These are phyloP conservation scores for Euwallacea similis DNA, from an alignment of 1,140 invertebrate genomes.

Conservation along the genomic window DNA sequence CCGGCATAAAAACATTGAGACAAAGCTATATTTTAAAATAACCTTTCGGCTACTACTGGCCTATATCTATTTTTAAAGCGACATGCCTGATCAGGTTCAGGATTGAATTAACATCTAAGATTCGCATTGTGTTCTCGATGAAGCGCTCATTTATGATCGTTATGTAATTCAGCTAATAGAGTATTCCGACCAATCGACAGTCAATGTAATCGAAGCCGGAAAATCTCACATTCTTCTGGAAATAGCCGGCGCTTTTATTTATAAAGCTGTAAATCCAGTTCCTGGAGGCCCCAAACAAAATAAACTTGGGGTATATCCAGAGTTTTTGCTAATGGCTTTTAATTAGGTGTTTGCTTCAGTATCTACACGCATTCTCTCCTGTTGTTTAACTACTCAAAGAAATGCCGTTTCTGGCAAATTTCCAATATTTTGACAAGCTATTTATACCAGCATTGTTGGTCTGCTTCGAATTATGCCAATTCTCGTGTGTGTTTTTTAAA, in stretches of 20 bases:
- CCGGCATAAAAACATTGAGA: constrained; percentile 11
- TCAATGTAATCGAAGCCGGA: background rate
- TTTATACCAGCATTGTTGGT: background rate
- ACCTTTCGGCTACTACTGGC: constrained; percentile 30
- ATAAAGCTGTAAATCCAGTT: no score
- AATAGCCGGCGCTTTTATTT: background rate
- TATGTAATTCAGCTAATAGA: no score
- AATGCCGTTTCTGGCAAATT: background rate
- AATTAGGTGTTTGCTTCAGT: no score
- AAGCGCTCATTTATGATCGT: background rate
- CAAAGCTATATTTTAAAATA: constrained; percentile 26
- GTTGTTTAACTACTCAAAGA: no score
- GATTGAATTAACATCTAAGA: constrained; percentile 24
- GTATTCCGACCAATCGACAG: background rate
- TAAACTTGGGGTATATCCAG: no score
- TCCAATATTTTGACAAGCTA: constrained; percentile 4
- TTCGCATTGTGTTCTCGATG: constrained; percentile 14
- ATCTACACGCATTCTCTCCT: no score
- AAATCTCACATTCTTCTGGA: background rate
- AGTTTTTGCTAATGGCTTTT: no score
- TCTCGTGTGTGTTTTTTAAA: background rate
- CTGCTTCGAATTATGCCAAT: background rate
- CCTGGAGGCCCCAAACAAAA: no score
- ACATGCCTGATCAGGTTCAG: constrained; percentile 11
- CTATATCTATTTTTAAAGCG: constrained; percentile 31